Evolutionary conservation across 2,888 invertebrate species (phyloP), one percentile per base, ranked within the genome.

Genomic region (Harpagoxenus sublaevis): DNA sequence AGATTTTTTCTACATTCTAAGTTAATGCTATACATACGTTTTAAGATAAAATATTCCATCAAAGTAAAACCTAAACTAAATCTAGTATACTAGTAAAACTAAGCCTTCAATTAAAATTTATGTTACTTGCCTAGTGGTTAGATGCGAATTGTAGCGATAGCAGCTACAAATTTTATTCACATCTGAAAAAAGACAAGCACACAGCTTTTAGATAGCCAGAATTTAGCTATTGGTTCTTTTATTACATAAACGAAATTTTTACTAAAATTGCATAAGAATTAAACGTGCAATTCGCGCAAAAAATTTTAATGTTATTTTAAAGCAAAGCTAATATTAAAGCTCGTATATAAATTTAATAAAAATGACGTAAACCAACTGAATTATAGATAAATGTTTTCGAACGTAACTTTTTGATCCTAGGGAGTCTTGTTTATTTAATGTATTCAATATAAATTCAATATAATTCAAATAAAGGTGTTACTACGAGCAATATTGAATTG

Each of bases 311-410:
- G 9, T 35, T 53, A 15, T 31, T 6, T 70, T n/a, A 12, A 53
- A 51, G 6, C 48, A 53, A 70, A 10, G 0, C 5, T 39, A 53
- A 35, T 23, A 70, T n/a, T 10, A 70, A 53, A 35, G 6, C 35
- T 35, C 35, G 35, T 35, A 23, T 23, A 23, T 23, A 53, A 70
- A 53, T 53, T 70, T 70, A 53, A 70, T 53, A 53, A 71, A 39
- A 53, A 39, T 5, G 35, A 35, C n/a, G 31, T 12, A 23, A 53
- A 71, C 28, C 10, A 39, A 53, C 8, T 42, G 1, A 57, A 57
- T 73, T 57, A 28, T 18, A 18, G 1, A 6, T 28, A 23, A 53
- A 23, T 39, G 15, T 70, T 23, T 23, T 23, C 23, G 6, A 35
- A 35, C 35, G 35, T 35, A 39, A 70, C 10, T 53, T 70, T 23